These are phyloP conservation scores for Chlorospingus semifuscus DNA, from an alignment of 2,797 vertebrate species.

Conservation along the genomic window DNA sequence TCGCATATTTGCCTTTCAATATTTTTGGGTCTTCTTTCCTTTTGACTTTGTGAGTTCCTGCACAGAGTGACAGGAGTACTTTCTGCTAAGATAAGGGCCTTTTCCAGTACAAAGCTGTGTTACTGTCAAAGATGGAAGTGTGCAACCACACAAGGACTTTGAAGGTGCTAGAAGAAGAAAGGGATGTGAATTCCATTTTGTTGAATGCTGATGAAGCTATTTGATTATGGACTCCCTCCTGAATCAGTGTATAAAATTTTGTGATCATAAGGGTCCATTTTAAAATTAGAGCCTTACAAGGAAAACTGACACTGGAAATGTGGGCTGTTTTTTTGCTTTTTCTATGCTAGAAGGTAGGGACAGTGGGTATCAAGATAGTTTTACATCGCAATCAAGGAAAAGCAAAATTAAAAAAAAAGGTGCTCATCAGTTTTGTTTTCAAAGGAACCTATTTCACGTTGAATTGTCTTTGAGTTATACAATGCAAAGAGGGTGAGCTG, in stretches of 20 bases:
- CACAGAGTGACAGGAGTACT: neutral
- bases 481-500: neutral
- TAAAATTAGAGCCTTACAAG: neutral
- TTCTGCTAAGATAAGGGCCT: neutral
- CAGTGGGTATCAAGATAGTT: neutral
- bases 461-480: constrained; percentile 8
- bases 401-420: neutral
- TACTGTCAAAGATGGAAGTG: neutral
- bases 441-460: neutral
- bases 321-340: neutral
- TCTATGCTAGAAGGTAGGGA: neutral
- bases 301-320: neutral
- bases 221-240: neutral
- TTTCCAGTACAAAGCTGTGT: neutral
- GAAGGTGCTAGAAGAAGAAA: neutral
- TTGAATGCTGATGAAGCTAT: neutral
- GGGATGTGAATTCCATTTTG: neutral
- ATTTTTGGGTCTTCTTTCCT: neutral
- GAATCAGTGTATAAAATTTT: neutral
- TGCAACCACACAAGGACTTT: neutral
- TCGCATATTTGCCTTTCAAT: neutral
- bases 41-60: neutral
- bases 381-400: neutral
- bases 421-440: neutral
- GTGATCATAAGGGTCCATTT: neutral